Conservation (phyloP, 1,140 invertebrate genomes). For the Meloidogyne hapla region DNA sequence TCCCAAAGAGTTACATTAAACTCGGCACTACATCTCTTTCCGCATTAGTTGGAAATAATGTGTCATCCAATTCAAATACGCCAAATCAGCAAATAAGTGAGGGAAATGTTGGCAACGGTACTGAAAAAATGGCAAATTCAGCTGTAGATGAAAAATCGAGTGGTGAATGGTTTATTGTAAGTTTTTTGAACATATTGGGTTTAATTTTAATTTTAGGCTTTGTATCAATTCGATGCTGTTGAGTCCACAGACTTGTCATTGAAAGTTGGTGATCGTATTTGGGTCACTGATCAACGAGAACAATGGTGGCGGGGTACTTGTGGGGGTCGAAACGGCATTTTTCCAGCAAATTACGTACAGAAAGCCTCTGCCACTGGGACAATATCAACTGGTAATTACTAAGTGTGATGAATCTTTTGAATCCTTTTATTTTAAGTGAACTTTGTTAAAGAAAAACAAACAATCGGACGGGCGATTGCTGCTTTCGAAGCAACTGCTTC, state of each 20-base stretch:
- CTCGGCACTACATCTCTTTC: conserved; percentile 28
- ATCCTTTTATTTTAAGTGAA: conserved; percentile 14
- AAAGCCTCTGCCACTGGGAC: conserved; percentile 53
- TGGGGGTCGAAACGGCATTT: conserved; percentile 81
- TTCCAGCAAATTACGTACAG: conserved; percentile 73
- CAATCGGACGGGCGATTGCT: conserved; percentile 47
- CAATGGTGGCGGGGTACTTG: conserved; percentile 97
- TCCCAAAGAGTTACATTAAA: conserved; percentile 75
- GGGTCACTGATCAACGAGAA: conserved; percentile 82
- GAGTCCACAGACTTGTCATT: conserved; percentile 89
- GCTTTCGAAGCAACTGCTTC: conserved; percentile 51
- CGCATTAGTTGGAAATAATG: background rate
- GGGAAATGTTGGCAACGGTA: background rate
- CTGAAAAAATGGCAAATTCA: background rate
- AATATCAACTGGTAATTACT: conserved; percentile 37
- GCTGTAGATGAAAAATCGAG: background rate
- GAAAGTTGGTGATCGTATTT: conserved; percentile 82
- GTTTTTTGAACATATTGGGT: background rate
- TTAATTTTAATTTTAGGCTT: conserved; percentile 45
- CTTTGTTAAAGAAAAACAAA: conserved; percentile 21
- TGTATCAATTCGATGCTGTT: conserved; percentile 72
- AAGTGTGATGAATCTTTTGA: conserved; percentile 30
- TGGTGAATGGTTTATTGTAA: conserved; percentile 29
- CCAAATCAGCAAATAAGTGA: background rate
- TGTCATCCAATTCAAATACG: background rate